Evolutionary conservation across 2,113 vertebrate species (phyloP), one percentile per base, ranked within the genome.

Genomic region (Dunckerocampus dactyliophorus): DNA sequence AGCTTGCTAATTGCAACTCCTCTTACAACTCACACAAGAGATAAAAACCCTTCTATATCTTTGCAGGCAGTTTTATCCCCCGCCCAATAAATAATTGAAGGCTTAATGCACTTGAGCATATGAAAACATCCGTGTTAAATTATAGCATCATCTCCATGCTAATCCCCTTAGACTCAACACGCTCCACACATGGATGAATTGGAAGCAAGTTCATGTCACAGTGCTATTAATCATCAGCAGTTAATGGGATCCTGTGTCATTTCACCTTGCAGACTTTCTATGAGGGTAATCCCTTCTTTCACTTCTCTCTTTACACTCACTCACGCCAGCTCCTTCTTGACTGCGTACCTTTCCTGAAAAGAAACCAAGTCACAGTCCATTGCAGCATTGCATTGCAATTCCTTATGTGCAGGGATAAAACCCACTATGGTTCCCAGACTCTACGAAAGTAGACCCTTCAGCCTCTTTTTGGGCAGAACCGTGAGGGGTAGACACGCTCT

Each of bases 241-340:
- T 61, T 83, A 79, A 87, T 82, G 63, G 80, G 79, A 87, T 82
- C 65, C 76, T 22, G 77, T 77, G 79, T 81, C 79, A 82, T 85
- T 76, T 79, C 63, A 81, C 74, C 71, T 83, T 13, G 62, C 72
- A 63, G 65, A 66, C 69, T 80, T 74, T 75, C 69, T 72, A 65
- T 74, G 63, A 65, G 66, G 65, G 65, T 28, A 28, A 28, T 28
- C 24, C 24, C 5, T 82, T 82, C 31, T 34, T 83, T 87, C 24
- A 28, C 24, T 2, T 28, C 80, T 71, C 75, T 76, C 70, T 65
- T 72, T 78, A 84, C 75, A 84, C 76, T 63, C 76, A 64, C 67
- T 64, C 58, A 66, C 76, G 79, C 75, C 83, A 79, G 75, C 80
- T 82, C 76, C 76, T 79, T 82, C 67, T 72, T 81, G 55, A 75